Conservation (phyloP, 1,140 invertebrate species). For the Linepithema humile region DNA sequence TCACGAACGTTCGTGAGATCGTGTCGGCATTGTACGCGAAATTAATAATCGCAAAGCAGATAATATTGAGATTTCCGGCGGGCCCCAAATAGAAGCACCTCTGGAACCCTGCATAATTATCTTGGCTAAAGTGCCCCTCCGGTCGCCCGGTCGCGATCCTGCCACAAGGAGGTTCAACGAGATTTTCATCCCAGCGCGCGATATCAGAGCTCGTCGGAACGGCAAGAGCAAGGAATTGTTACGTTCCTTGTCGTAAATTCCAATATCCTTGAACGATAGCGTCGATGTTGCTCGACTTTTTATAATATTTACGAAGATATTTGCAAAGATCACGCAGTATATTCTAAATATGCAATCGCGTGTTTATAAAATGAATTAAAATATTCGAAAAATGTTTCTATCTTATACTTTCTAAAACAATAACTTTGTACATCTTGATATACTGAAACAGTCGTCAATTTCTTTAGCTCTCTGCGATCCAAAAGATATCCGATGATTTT, state of each 20-base stretch:
- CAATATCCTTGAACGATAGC: neutral
- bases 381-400: neutral
- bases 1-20: slow-evolving; percentile 53
- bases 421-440: neutral
- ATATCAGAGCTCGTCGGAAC: neutral
- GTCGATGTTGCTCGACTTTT: neutral
- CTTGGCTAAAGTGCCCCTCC: slow-evolving; percentile 2
- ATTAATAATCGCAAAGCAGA: slow-evolving; percentile 68
- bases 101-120: slow-evolving; percentile 32
- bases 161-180: neutral
- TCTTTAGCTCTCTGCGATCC: neutral
- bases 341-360: neutral
- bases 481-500: neutral
- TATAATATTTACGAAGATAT: neutral
- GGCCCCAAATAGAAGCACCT: slow-evolving; percentile 18
- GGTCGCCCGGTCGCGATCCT: neutral
- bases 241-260: neutral
- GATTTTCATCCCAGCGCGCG: neutral
- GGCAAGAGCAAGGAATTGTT: neutral
- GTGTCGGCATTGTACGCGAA: slow-evolving; percentile 62
- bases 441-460: neutral
- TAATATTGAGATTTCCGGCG: slow-evolving; percentile 65
- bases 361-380: neutral
- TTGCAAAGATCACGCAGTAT: neutral
- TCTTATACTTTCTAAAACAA: neutral